A percentile compares a stretch with the other conserved stretches of the same genome.
Conservation (phyloP, 2,888 invertebrate genomes). For the Encarsia formosa region DNA sequence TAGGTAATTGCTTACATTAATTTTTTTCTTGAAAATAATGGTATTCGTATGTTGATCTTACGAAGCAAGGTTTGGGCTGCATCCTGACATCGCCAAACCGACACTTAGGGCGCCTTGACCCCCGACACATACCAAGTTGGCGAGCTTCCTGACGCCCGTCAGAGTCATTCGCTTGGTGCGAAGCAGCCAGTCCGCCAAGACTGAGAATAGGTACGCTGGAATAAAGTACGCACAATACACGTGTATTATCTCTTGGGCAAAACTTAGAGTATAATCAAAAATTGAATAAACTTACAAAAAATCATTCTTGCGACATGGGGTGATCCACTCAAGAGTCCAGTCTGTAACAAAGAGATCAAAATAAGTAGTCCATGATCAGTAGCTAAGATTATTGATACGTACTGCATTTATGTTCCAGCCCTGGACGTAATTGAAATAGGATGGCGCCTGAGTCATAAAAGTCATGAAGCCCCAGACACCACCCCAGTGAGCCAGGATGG, state of each 20-base stretch:
- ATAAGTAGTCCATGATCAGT: too few species aligned
- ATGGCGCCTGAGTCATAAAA: slow-evolving; percentile 66
- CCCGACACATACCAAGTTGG: slow-evolving; percentile 58
- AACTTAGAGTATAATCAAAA: too few species aligned
- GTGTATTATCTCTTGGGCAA: too few species aligned
- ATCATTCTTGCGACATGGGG: slow-evolving; percentile 61
- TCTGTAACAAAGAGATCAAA: too few species aligned
- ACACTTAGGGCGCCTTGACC: slow-evolving; percentile 61
- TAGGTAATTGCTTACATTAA: too few species aligned
- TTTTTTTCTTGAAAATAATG: too few species aligned
- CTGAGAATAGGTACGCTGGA: slow-evolving; percentile 57
- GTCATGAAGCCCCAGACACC: slow-evolving; percentile 68
- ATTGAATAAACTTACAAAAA: too few species aligned
- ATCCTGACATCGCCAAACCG: slow-evolving; percentile 62
- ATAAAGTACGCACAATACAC: too few species aligned
- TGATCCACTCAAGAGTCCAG: slow-evolving; percentile 62
- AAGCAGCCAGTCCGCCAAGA: slow-evolving; percentile 59
- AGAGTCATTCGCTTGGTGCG: slow-evolving; percentile 57
- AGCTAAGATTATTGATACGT: too few species aligned
- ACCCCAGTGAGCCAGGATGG: slow-evolving; percentile 63
- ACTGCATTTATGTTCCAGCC: slow-evolving; percentile 67
- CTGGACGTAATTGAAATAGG: slow-evolving; percentile 66
- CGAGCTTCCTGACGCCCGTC: slow-evolving; percentile 63
- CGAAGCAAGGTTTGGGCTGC: slow-evolving; percentile 60
- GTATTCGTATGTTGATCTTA: too few species aligned